Evolutionary conservation across 2,797 vertebrate species (phyloP).

Genomic region (Pteronotus mesoamericanus): DNA sequence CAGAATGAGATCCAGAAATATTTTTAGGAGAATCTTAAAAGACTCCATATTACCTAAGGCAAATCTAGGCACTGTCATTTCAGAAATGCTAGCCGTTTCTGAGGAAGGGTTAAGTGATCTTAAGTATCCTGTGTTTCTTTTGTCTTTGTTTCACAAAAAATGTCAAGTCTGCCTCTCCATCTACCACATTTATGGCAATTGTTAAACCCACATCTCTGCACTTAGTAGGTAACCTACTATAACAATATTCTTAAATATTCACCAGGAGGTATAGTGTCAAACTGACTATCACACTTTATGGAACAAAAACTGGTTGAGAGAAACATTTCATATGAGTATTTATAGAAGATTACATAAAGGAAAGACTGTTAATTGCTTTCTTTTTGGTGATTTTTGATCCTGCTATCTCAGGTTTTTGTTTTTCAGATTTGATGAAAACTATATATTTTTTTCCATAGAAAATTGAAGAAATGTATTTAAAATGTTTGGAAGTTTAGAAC

Average conservation of each 20-base stretch:
- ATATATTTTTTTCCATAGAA: neutral
- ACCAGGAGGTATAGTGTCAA: neutral
- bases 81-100: neutral
- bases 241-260: neutral
- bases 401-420: neutral
- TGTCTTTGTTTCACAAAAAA: neutral
- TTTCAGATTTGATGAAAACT: constrained; percentile 8
- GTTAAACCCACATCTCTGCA: neutral
- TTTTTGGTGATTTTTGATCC: neutral
- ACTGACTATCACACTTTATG: neutral
- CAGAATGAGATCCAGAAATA: neutral
- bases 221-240: neutral
- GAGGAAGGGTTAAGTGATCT: neutral
- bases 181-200: neutral
- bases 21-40: neutral
- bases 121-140: neutral
- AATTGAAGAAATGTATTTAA: neutral
- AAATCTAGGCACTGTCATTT: neutral
- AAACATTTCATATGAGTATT: neutral
- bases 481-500: neutral
- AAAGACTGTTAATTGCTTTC: neutral
- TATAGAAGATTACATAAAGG: neutral
- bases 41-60: neutral
- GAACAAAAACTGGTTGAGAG: neutral
- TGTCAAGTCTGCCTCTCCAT: neutral